Evolutionary conservation across 2,113 vertebrate genomes (phyloP), one percentile per base, ranked within the genome.

Genomic region (Crotalus horridus): DNA sequence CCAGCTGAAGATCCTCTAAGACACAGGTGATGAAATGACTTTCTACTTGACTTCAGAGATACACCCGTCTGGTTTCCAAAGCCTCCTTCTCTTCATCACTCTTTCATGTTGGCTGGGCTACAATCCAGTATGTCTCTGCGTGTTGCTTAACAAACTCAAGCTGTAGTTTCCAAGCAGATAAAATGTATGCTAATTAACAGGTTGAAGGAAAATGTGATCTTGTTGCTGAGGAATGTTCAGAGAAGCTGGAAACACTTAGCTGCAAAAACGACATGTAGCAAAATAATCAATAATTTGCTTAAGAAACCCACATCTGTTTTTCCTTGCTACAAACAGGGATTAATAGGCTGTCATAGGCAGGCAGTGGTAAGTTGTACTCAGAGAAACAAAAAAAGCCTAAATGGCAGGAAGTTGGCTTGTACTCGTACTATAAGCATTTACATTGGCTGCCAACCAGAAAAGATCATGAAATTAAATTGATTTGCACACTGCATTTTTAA

Each of bases 181-280:
- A 99, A 98, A 98, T 98, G 98, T 98, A 98, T 97, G 97, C 97
- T 97, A 98, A 98, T 97, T 98, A 98, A 97, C 98, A 98, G 97
- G 97, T 98, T 98, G 97, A 96, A 97, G 98, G 97, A 98, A 98
- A 98, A 98, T 97, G 96, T 99, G 98, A 99, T 98, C 97, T 97
- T 97, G 97, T 98, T 98, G 95, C 97, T 96, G 94, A 97, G 98
- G 98, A 99, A 99, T 99, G 97, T 97, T 98, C 98, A 93, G 96
- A 97, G 97, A 98, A 98, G 97, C 98, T 99, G 98, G 98, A 99
- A 99, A 98, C 98, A 98, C 97, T 99, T 98, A 98, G 97, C 97
- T 97, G 97, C 96, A 97, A 98, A 98, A 98, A 98, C 92, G 97
- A 97, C 98, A 98, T 98, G 98, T 98, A 98, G 98, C 96, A 97